Percentiles rank a stretch among this genome's conserved stretches.
Evolutionary conservation across 1,140 invertebrate species (phyloP).

Genomic region (Goniozus legneri): DNA sequence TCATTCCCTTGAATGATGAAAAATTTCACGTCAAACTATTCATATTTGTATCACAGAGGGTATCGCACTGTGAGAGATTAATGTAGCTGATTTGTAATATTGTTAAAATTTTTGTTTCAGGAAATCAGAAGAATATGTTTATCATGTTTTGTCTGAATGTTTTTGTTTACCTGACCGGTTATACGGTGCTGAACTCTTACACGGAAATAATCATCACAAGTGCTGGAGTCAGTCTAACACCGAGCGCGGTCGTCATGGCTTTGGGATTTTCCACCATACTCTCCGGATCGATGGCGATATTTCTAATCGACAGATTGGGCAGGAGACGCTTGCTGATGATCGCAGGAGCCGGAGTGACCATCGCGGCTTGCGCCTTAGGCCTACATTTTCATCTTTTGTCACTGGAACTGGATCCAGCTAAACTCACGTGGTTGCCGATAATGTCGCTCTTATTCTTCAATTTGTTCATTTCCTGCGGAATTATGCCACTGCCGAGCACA

Average conservation of each 20-base stretch:
- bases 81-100: no score
- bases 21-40: no score
- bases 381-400: constrained; percentile 49
- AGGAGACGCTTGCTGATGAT: constrained; percentile 35
- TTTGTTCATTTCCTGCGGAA: constrained; percentile 36
- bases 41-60: no score
- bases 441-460: constrained; percentile 33
- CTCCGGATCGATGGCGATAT: constrained; percentile 30
- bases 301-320: constrained; percentile 44
- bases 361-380: constrained; percentile 43
- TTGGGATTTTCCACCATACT: constrained; percentile 35
- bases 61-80: no score
- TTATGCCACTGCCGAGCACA: constrained; percentile 43
- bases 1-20: no score
- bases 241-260: constrained; percentile 39
- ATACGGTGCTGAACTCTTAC: constrained; percentile 39
- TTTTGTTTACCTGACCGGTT: constrained; percentile 37
- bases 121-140: constrained; percentile 25
- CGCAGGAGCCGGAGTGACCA: constrained; percentile 32
- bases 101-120: constrained; percentile 21
- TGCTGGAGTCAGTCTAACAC: constrained; percentile 26
- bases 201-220: constrained; percentile 45
- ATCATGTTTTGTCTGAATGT: constrained; percentile 36
- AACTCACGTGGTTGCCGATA: constrained; percentile 47
- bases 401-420: constrained; percentile 21